Conservation (phyloP, 2,113 vertebrate species). For the Buteo buteo region DNA sequence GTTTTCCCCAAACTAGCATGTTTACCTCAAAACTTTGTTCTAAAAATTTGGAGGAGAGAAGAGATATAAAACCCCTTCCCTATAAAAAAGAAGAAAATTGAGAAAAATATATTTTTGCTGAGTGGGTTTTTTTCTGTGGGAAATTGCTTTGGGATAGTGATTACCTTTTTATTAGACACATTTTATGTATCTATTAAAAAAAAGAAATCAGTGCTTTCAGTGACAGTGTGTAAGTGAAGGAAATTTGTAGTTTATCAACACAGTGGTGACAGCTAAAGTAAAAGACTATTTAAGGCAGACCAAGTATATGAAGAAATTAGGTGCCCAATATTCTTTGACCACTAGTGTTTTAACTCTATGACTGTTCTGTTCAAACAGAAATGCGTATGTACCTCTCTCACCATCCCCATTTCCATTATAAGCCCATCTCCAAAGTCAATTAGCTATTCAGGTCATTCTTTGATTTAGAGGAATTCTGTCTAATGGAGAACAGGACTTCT, state of each 20-base stretch:
- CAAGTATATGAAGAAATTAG: neutral
- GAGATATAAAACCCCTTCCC: accelerated
- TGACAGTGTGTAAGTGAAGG: neutral
- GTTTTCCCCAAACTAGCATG: neutral
- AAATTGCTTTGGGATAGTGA: neutral
- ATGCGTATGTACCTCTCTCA: neutral
- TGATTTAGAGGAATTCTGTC: neutral
- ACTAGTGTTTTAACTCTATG: neutral
- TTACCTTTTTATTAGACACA: neutral
- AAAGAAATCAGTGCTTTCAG: neutral
- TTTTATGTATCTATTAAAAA: neutral
- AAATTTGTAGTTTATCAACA: neutral
- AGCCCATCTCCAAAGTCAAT: neutral
- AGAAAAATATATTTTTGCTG: neutral
- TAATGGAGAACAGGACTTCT: neutral
- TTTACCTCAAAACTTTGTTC: neutral
- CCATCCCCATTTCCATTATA: neutral
- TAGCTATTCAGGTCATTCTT: neutral
- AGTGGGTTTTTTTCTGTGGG: neutral
- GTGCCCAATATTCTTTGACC: neutral
- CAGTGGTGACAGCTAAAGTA: neutral
- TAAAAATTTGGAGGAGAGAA: neutral
- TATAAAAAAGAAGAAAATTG: neutral
- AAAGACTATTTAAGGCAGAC: neutral
- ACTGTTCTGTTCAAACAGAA: neutral